These are phyloP conservation scores for Caenorhabditis sinica DNA, from an alignment of 2,888 invertebrate genomes.

Conservation along the genomic window DNA sequence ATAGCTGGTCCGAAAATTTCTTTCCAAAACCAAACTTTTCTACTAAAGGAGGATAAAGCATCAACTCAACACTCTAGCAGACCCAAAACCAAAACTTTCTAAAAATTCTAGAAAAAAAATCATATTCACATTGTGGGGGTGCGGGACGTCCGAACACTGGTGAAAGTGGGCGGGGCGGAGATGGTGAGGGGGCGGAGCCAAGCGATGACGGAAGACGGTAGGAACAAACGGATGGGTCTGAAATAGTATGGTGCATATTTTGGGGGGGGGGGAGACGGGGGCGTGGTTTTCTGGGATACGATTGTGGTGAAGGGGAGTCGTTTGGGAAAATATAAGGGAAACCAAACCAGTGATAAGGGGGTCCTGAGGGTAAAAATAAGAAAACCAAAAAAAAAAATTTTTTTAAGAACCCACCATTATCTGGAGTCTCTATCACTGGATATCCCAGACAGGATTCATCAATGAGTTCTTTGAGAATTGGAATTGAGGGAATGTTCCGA, in stretches of 20 bases:
- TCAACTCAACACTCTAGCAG: not conserved
- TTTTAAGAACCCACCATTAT: slow-evolving; percentile 49
- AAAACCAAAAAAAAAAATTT: not conserved
- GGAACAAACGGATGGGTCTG: slow-evolving; percentile 68
- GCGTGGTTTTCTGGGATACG: not conserved
- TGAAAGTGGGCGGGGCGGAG: slow-evolving; percentile 72
- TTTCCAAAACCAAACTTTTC: too few species aligned
- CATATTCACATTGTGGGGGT: slow-evolving; percentile 45
- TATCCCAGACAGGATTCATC: slow-evolving; percentile 56
- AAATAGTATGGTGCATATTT: slow-evolving; percentile 7
- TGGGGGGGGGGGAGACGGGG: not conserved
- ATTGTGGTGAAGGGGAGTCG: not conserved
- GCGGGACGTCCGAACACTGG: slow-evolving; percentile 72
- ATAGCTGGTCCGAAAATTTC: too few species aligned
- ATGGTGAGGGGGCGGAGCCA: slow-evolving; percentile 69
- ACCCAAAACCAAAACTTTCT: slow-evolving; percentile 10
- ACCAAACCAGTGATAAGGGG: not conserved
- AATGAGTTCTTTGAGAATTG: slow-evolving; percentile 51
- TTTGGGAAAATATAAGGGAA: not conserved
- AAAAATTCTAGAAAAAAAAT: slow-evolving; percentile 5
- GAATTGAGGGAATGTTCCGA: slow-evolving; percentile 26
- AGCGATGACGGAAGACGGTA: slow-evolving; percentile 70
- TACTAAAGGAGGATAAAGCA: too few species aligned
- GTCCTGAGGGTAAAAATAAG: not conserved
- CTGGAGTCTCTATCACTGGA: slow-evolving; percentile 71